Evolutionary conservation across 2,113 vertebrate genomes (phyloP).

Genomic region (Coregonus clupeaformis): DNA sequence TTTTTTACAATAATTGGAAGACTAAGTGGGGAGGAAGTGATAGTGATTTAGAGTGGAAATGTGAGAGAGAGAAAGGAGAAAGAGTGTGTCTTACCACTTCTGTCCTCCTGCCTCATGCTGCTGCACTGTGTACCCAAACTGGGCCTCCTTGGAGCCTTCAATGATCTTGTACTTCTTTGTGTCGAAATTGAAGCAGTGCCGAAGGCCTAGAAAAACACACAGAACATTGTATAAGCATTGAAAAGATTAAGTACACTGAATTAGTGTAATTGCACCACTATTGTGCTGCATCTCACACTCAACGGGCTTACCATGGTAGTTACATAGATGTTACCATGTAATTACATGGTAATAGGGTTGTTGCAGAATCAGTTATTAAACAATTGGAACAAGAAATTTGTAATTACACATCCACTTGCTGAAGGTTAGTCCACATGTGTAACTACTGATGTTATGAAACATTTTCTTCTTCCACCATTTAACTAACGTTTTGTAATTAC

Average conservation of each 20-base stretch:
- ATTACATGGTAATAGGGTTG: too few relatives aligned
- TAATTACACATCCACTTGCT: too few relatives aligned
- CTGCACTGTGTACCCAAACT: slow-evolving; percentile 92
- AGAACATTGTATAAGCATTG: slow-evolving; percentile 1
- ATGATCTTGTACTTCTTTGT: slow-evolving; percentile 81
- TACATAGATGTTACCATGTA: too few relatives aligned
- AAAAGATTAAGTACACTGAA: not conserved
- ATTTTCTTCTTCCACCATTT: too few relatives aligned
- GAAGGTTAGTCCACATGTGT: too few relatives aligned
- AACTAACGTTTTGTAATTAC: too few relatives aligned
- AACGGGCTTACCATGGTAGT: not conserved
- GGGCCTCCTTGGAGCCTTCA: slow-evolving; percentile 76
- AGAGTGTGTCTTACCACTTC: slow-evolving; percentile 80
- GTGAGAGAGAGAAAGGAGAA: not conserved
- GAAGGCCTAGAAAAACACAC: slow-evolving; percentile 71
- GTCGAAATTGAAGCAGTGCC: slow-evolving; percentile 85
- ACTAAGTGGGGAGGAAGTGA: too few relatives aligned
- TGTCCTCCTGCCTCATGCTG: slow-evolving; percentile 85
- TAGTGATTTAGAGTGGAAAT: not conserved
- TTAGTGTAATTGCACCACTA: not conserved
- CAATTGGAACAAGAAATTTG: too few relatives aligned
- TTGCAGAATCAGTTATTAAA: too few relatives aligned
- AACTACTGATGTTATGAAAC: too few relatives aligned
- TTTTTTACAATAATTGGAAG: too few relatives aligned
- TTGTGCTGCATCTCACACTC: not conserved